Conservation (phyloP, 2,888 invertebrate genomes). For the Physocephala rufipes region DNA sequence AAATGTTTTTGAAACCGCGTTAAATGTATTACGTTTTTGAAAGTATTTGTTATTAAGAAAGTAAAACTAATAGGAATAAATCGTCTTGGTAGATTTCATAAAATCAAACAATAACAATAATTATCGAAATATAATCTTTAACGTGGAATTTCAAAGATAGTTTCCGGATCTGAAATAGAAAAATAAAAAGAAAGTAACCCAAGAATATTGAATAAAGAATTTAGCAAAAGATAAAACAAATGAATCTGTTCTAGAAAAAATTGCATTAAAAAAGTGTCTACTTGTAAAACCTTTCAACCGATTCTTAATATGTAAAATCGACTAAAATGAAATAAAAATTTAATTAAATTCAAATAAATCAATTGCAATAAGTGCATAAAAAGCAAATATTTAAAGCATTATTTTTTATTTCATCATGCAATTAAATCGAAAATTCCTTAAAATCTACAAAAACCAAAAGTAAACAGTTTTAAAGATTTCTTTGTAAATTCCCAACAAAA, state of each 20-base stretch:
- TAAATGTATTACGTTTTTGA: slow-evolving; percentile 29
- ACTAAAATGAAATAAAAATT: neutral
- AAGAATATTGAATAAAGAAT: neutral
- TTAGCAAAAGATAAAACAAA: neutral
- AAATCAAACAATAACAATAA: slow-evolving; percentile 11
- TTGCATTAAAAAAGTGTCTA: neutral
- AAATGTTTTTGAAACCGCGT: slow-evolving; percentile 5
- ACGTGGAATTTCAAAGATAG: neutral
- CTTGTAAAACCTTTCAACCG: slow-evolving; percentile 2
- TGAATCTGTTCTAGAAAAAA: neutral
- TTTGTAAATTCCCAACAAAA: too few species aligned
- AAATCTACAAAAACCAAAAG: too few species aligned
- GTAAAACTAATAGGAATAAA: slow-evolving; percentile 9
- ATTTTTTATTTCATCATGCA: too few species aligned
- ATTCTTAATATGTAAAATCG: slow-evolving; percentile 4
- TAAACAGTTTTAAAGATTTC: too few species aligned
- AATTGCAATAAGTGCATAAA: neutral
- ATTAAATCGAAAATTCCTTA: too few species aligned
- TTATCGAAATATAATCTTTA: neutral
- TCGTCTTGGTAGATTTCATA: neutral
- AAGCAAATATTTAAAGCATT: neutral
- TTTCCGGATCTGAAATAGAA: neutral
- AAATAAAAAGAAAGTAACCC: neutral
- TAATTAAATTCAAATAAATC: slow-evolving; percentile 6
- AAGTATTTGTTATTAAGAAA: slow-evolving; percentile 12